phyloP scores from a whole-genome alignment of 2,113 vertebrate genomes.

The Oreotragus oreotragus region DNA sequence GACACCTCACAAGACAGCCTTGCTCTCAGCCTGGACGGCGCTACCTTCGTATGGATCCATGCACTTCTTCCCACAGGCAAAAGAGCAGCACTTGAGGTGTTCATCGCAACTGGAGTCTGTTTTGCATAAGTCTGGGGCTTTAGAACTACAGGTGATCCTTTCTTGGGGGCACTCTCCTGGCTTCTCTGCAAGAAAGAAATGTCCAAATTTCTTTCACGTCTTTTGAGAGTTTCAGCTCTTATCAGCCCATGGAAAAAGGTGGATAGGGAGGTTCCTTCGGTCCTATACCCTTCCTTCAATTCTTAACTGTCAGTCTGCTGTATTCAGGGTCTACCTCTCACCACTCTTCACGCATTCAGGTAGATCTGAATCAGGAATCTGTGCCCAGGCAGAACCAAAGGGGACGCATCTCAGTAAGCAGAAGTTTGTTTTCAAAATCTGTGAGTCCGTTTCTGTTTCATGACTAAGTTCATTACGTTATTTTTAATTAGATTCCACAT shows the following conservation, averaged over 20 bases:
- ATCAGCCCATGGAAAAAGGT: neutral
- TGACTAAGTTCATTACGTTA: neutral
- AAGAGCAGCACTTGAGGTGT: conserved; percentile 40
- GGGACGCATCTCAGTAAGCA: neutral
- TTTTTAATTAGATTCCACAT: neutral
- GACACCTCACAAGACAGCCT: neutral
- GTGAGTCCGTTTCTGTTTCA: neutral
- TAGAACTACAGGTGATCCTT: neutral
- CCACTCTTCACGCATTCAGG: neutral
- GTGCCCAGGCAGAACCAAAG: neutral
- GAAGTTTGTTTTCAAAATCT: neutral
- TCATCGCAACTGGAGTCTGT: neutral
- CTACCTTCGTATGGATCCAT: conserved; percentile 57
- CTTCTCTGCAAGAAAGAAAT: conserved; percentile 54
- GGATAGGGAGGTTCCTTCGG: neutral
- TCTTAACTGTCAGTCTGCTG: neutral
- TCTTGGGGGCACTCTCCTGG: conserved; percentile 8
- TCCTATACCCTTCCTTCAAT: neutral
- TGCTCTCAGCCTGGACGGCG: neutral
- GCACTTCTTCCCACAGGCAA: conserved; percentile 42
- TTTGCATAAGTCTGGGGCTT: rapidly evolving
- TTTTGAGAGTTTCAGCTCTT: neutral
- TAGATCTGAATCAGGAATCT: neutral
- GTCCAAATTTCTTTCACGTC: neutral
- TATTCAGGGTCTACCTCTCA: neutral